Evolutionary conservation across 2,797 vertebrate genomes (phyloP).

Genomic region (Sebastes glaucus): DNA sequence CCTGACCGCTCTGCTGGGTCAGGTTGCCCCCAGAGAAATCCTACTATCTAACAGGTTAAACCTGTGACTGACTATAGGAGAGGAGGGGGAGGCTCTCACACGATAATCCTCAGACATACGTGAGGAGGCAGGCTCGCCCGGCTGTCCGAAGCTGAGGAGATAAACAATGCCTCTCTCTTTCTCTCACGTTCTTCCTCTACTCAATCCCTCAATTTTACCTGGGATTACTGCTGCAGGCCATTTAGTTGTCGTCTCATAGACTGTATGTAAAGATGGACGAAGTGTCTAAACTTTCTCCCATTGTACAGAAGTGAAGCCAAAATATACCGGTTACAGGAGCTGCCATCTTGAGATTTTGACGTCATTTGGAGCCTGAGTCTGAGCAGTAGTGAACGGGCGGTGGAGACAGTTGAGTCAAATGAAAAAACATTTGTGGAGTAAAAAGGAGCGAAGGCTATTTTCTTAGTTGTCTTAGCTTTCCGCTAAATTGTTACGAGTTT

Average conservation of each 20-base stretch:
- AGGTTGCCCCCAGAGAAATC: neutral
- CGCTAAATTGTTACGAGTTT: too few relatives aligned
- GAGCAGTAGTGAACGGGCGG: too few relatives aligned
- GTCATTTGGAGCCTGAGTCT: too few relatives aligned
- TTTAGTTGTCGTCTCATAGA: slow-evolving; percentile 17
- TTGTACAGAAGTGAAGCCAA: too few relatives aligned
- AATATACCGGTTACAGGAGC: too few relatives aligned
- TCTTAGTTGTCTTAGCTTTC: neutral
- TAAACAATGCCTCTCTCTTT: slow-evolving; percentile 29
- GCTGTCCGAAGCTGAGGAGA: slow-evolving; percentile 19
- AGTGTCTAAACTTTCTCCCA: too few relatives aligned
- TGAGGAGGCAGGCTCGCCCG: slow-evolving; percentile 1
- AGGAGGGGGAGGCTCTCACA: neutral
- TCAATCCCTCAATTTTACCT: slow-evolving; percentile 29
- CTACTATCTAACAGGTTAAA: neutral
- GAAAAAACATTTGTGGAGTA: neutral
- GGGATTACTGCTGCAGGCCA: slow-evolving; percentile 38
- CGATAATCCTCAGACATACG: slow-evolving; percentile 30
- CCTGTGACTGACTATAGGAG: neutral
- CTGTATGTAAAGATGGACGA: neutral
- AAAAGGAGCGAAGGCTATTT: neutral
- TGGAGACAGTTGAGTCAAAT: neutral
- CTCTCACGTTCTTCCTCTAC: slow-evolving; percentile 21
- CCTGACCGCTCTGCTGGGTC: neutral
- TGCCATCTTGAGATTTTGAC: too few relatives aligned